Percentiles rank a stretch among this genome's conserved stretches.
Evolutionary conservation across 2,888 invertebrate genomes (phyloP).

Genomic region (Mimas tiliae): DNA sequence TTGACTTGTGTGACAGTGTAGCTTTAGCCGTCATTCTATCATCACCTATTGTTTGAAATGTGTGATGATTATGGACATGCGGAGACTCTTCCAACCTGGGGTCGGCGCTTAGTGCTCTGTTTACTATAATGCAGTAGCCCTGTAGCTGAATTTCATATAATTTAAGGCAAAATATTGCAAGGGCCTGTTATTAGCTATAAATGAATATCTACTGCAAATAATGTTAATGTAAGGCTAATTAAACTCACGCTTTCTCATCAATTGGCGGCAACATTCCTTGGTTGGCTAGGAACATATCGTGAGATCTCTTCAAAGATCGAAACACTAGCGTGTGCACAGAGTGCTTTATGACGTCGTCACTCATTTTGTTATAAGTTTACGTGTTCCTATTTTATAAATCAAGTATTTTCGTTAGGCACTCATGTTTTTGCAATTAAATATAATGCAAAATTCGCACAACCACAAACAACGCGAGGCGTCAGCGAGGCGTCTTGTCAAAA

Average conservation of each 20-base stretch:
- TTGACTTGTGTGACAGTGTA: no score
- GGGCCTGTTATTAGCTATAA: not conserved
- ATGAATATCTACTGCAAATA: not conserved
- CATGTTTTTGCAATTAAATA: not conserved
- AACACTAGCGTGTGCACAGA: slow-evolving; percentile 99
- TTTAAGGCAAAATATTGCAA: not conserved
- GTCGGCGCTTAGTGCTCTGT: no score
- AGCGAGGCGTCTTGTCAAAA: not conserved
- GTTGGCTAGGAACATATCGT: slow-evolving; percentile 98
- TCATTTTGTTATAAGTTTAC: slow-evolving; percentile 64
- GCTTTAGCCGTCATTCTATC: no score
- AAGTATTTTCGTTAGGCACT: not conserved
- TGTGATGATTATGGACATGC: no score
- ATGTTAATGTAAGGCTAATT: not conserved
- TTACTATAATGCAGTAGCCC: no score
- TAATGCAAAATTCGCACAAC: not conserved
- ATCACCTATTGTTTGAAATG: no score
- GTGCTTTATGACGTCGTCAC: slow-evolving; percentile 96
- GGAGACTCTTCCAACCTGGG: no score
- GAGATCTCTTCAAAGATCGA: slow-evolving; percentile 97
- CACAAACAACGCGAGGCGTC: slow-evolving; percentile 2
- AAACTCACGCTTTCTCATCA: slow-evolving; percentile 92
- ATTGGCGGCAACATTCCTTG: slow-evolving; percentile 93
- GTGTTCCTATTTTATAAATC: not conserved
- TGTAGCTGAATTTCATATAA: no score